phyloP scores from a whole-genome alignment of 1,140 invertebrate genomes.

The Zaprionus capensis region DNA sequence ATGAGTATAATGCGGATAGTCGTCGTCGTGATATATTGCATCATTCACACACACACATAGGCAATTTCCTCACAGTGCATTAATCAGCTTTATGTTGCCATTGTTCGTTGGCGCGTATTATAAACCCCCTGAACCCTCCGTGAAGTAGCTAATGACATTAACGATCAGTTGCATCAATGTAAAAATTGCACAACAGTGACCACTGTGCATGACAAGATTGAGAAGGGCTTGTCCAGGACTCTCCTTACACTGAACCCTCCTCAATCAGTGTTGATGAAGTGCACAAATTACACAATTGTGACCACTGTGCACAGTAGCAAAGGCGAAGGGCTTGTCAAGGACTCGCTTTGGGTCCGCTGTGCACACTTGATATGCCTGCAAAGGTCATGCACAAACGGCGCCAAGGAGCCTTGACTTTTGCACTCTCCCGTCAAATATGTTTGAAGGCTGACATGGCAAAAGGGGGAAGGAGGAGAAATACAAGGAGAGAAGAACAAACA shows the following conservation, averaged over 20 bases:
- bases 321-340: conserved; percentile 58
- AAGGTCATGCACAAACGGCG: conserved; percentile 66
- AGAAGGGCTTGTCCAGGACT: conserved; percentile 65
- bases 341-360: conserved; percentile 32
- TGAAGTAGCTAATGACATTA: not conserved
- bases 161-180: conserved; percentile 24
- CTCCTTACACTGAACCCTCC: not conserved
- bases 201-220: conserved; percentile 44
- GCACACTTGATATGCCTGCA: conserved; percentile 56
- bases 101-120: conserved; percentile 33
- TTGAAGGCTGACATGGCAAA: conserved; percentile 34
- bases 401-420: conserved; percentile 77
- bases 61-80: conserved; percentile 67
- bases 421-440: conserved; percentile 72
- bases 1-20: conserved; percentile 32
- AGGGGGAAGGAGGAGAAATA: not conserved
- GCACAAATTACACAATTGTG: conserved; percentile 28
- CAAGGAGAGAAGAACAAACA: conserved; percentile 24
- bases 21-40: not conserved
- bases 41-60: not conserved
- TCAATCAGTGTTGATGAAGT: conserved; percentile 5
- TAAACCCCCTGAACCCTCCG: conserved; percentile 2
- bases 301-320: conserved; percentile 52
- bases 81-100: conserved; percentile 59
- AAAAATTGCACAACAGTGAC: conserved; percentile 43